Evolutionary conservation across 92 coral and sea anemone genomes (phyloP), one percentile per base, ranked within the genome.

Genomic region (Chrysogorgia sp.): DNA sequence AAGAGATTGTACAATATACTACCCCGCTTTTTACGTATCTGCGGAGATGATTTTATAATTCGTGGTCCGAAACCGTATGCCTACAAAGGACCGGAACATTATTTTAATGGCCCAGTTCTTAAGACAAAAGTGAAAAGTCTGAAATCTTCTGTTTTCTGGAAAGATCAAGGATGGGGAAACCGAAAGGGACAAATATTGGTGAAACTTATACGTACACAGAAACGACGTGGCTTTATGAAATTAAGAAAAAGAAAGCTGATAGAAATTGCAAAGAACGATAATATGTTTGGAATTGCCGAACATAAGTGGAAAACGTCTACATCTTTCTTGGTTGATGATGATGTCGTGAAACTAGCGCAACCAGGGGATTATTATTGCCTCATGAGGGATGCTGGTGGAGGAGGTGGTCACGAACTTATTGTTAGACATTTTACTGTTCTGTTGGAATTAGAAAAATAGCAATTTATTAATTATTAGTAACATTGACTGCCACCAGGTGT

Each of bases 351-450:
- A 1, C 17, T 69, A 10, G 65, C 92, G 3, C 69, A 37, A n/a
- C 64, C 70, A 17, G 86, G 89, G 7, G 92, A 88, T 76, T 85
- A 83, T 33, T 88, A 80, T 68, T 60, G 89, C 49, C 85, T 85
- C 63, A 86, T 85, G 86, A 76, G 87, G 29, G 74, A 85, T 81
- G 86, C 89, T 15, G 92, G 92, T 7, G 92, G 92, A 0, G 92
- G 92, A 32, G 92, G 92, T 21, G 92, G 92, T 13, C 92, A 88
- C 64, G 0, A 6, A 15, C 80, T 88, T 23, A 32, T 0, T 29
- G 92, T 77, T 43, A 81, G 45, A 26, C 34, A 85, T 41, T 88
- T 88, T 34, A 33, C 49, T 32, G 79, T 72, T 31, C 24, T 72
- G 15, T 50, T 72, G 20, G 65, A 72, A 53, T 56, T 72, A 64